A percentile compares a stretch with the other conserved stretches of the same genome.
phyloP scores from a whole-genome alignment of 2,888 invertebrate species.

The Protophormia terraenovae region DNA sequence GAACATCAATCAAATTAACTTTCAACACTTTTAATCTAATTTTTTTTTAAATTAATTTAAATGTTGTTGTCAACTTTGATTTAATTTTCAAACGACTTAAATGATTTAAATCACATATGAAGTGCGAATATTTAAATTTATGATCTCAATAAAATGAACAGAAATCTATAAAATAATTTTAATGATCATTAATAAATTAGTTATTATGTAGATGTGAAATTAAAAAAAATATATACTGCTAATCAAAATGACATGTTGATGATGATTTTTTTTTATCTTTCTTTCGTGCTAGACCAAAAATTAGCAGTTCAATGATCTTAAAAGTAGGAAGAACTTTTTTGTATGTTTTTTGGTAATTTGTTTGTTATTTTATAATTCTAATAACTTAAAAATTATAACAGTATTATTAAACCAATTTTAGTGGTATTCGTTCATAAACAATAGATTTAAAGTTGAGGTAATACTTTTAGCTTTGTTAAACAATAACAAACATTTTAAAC shows the following conservation, averaged over 20 bases:
- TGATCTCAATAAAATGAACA: not conserved
- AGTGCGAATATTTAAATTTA: not conserved
- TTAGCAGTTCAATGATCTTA: not conserved
- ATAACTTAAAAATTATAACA: not conserved
- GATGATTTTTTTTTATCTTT: not conserved
- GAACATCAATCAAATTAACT: constrained; percentile 18
- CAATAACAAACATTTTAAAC: not conserved
- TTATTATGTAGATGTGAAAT: no score
- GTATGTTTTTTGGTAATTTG: no score
- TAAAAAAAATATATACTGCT: not conserved
- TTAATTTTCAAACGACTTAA: not conserved
- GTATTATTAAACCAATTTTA: not conserved
- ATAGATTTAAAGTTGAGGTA: not conserved
- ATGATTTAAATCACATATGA: not conserved
- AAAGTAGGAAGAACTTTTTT: not conserved
- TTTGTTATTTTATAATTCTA: not conserved
- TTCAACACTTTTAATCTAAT: constrained; percentile 7
- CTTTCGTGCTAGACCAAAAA: no score
- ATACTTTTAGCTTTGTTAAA: not conserved
- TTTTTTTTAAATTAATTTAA: not conserved
- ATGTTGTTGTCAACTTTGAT: constrained; percentile 8
- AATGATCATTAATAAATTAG: not conserved
- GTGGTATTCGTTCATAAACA: not conserved
- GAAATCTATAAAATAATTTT: not conserved
- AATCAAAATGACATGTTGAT: not conserved